phyloP scores from a whole-genome alignment of 92 coral and sea anemone genomes.

The Plumapathes pennacea region DNA sequence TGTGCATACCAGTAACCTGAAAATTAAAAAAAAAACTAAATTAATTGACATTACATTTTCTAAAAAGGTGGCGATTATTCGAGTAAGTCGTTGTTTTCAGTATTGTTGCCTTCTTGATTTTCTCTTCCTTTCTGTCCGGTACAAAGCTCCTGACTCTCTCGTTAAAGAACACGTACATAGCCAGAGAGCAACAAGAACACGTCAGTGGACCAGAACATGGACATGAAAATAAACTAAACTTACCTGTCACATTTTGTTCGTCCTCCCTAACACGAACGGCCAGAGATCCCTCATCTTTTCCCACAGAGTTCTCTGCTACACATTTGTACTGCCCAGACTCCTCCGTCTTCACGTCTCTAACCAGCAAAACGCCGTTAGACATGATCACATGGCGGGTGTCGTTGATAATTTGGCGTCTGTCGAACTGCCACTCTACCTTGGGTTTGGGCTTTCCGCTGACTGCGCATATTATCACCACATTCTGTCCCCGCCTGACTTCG shows the following conservation, averaged over 20 bases:
- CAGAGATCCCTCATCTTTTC: slow-evolving; percentile 64
- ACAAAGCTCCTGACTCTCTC: too few relatives aligned
- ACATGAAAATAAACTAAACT: slow-evolving; percentile 1
- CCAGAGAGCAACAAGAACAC: too few relatives aligned
- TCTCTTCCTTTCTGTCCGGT: too few relatives aligned
- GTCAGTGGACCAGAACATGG: too few relatives aligned
- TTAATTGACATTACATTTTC: too few relatives aligned
- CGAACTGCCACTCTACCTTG: slow-evolving; percentile 53
- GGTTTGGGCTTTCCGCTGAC: slow-evolving; percentile 72
- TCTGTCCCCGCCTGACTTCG: slow-evolving; percentile 56
- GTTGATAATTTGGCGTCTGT: slow-evolving; percentile 57
- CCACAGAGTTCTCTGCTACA: slow-evolving; percentile 68
- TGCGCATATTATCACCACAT: slow-evolving; percentile 65
- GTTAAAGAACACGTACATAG: too few relatives aligned
- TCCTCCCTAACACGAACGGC: slow-evolving; percentile 52
- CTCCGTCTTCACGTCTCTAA: slow-evolving; percentile 37
- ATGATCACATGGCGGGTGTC: slow-evolving; percentile 60
- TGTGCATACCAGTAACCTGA: slow-evolving; percentile 66
- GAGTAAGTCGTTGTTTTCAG: too few relatives aligned
- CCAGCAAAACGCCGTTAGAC: slow-evolving; percentile 60
- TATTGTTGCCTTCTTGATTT: too few relatives aligned
- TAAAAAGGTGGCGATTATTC: too few relatives aligned
- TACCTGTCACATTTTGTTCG: slow-evolving; percentile 48
- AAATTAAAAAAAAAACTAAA: not conserved
- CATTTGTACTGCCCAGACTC: slow-evolving; percentile 80